Evolutionary conservation across 2,797 vertebrate genomes (phyloP).

Genomic region (Gymnothorax reevesii): DNA sequence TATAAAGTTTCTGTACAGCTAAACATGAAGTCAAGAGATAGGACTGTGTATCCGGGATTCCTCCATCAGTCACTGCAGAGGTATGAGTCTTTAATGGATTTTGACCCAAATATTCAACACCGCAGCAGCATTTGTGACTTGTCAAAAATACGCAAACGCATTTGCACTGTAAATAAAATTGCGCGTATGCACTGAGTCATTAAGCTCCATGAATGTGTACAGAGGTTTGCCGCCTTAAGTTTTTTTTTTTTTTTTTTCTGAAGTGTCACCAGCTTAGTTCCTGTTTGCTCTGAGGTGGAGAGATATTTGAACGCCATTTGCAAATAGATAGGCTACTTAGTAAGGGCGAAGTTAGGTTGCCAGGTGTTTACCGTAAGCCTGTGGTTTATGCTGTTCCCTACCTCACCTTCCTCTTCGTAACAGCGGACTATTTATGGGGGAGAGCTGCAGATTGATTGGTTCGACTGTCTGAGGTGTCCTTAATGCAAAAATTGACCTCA

Average conservation of each 20-base stretch:
- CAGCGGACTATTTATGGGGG: neutral
- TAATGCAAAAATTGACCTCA: neutral
- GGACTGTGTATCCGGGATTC: neutral
- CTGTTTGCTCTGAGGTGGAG: slow-evolving; percentile 8
- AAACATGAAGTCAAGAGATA: neutral
- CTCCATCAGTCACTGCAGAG: neutral
- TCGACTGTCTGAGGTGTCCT: neutral
- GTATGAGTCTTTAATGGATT: neutral
- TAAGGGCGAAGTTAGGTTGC: neutral
- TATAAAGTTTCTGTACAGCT: neutral
- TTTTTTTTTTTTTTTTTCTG: neutral
- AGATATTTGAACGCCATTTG: slow-evolving; percentile 14
- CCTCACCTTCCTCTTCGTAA: neutral
- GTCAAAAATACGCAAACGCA: neutral
- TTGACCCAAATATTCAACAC: neutral
- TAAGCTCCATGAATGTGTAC: neutral
- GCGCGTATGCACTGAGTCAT: neutral
- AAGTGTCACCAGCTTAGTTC: neutral
- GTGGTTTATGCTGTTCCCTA: neutral
- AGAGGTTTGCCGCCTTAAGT: neutral
- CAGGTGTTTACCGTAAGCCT: slow-evolving; percentile 5
- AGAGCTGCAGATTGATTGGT: neutral
- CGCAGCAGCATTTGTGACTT: neutral
- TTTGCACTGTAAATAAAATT: neutral
- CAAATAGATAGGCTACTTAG: neutral